Conservation (phyloP, 2,797 vertebrate genomes). For the Cynodonichthys magdalenae region DNA sequence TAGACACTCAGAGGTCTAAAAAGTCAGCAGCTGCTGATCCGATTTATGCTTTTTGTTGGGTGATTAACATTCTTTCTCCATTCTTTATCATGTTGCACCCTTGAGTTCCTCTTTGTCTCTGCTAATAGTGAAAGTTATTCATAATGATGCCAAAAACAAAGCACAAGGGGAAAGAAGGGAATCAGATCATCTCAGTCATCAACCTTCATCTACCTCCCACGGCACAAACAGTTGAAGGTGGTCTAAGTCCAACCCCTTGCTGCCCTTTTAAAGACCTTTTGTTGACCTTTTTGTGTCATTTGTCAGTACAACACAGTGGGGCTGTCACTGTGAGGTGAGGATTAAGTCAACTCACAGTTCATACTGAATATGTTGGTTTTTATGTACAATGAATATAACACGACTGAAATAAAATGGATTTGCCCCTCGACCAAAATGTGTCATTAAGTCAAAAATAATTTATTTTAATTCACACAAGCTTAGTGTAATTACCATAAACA, state of each 20-base stretch:
- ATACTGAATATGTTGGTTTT: constrained; percentile 9
- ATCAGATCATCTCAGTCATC: constrained; percentile 32
- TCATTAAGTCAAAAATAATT: too few species aligned
- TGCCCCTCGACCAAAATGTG: too few species aligned
- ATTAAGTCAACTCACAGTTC: constrained; percentile 35
- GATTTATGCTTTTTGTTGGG: constrained; percentile 26
- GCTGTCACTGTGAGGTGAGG: constrained; percentile 42
- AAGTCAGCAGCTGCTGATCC: constrained; percentile 16
- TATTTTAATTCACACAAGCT: too few species aligned
- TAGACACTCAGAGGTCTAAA: background rate
- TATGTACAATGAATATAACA: constrained; percentile 9
- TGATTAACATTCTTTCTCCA: constrained; percentile 43
- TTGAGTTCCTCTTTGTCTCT: constrained; percentile 38
- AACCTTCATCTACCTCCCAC: constrained; percentile 34
- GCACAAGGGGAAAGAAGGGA: background rate
- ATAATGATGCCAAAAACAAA: constrained; percentile 31
- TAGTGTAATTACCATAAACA: too few species aligned
- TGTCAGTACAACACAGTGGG: constrained; percentile 55
- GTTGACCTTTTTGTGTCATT: constrained; percentile 75
- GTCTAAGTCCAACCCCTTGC: constrained; percentile 44
- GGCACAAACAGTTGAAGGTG: constrained; percentile 42
- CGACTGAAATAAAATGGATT: background rate
- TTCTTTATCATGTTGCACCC: constrained; percentile 22
- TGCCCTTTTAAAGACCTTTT: constrained; percentile 76
- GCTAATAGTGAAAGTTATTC: constrained; percentile 42